Evolutionary conservation across 2,888 invertebrate species (phyloP).

Genomic region (Hermaeophaga mercurialis): DNA sequence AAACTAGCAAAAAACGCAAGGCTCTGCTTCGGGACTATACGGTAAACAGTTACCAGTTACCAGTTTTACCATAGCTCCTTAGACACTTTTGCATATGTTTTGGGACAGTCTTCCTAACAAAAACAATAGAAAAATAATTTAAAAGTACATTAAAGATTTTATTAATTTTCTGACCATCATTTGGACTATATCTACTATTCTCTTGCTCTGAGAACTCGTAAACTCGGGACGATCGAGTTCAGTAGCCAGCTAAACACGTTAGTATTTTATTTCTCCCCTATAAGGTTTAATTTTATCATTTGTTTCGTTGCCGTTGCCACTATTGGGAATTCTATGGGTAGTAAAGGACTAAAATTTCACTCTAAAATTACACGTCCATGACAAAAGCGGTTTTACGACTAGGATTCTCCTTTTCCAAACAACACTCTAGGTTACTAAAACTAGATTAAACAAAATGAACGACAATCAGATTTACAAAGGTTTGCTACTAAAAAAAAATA

Average conservation of each 20-base stretch:
- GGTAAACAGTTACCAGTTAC: too few species aligned
- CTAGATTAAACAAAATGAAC: not conserved
- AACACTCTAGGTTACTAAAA: not conserved
- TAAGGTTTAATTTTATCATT: slow-evolving; percentile 30
- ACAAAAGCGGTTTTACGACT: slow-evolving; percentile 10
- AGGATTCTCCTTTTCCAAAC: not conserved
- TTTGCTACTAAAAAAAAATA: too few species aligned
- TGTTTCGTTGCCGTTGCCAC: slow-evolving; percentile 11
- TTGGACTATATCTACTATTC: not conserved
- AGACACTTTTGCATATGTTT: too few species aligned
- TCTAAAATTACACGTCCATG: slow-evolving; percentile 8
- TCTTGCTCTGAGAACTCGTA: slow-evolving; percentile 27
- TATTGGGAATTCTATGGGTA: slow-evolving; percentile 19
- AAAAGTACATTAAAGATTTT: too few species aligned
- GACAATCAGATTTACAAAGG: too few species aligned
- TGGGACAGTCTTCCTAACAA: too few species aligned
- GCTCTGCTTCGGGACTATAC: too few species aligned
- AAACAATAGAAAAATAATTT: too few species aligned
- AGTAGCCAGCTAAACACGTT: slow-evolving; percentile 38
- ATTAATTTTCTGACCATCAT: not conserved
- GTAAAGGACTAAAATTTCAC: slow-evolving; percentile 9
- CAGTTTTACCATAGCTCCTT: too few species aligned
- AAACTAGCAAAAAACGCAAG: too few species aligned
- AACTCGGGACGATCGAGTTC: slow-evolving; percentile 38
- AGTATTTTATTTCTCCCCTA: slow-evolving; percentile 30